These are phyloP conservation scores for Clamator glandarius DNA, from an alignment of 2,797 vertebrate species.

Conservation along the genomic window DNA sequence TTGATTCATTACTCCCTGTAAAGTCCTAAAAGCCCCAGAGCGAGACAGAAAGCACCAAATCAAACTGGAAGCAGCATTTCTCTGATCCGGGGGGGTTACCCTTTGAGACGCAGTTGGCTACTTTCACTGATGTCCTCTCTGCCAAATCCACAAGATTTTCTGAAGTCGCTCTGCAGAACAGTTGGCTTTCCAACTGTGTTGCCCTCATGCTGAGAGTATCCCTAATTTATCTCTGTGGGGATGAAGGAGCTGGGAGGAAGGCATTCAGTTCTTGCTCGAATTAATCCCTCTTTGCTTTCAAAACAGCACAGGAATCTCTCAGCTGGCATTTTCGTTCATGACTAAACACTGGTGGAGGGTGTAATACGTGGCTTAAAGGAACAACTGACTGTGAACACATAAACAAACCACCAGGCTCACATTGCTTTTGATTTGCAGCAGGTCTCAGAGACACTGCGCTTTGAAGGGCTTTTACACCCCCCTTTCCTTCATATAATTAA, in stretches of 20 bases:
- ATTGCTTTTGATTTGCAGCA: neutral
- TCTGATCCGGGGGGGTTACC: neutral
- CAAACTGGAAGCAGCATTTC: neutral
- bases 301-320: conserved; percentile 36
- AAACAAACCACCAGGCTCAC: neutral
- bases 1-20: neutral
- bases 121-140: neutral
- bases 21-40: conserved; percentile 4
- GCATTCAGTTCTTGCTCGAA: conserved; percentile 15
- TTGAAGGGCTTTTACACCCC: conserved; percentile 18
- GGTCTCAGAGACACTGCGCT: neutral
- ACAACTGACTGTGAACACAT: neutral
- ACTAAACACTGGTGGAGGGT: conserved; percentile 23
- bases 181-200: neutral
- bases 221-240: conserved; percentile 2
- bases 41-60: neutral
- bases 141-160: conserved; percentile 20
- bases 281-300: conserved; percentile 49
- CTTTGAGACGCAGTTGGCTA: neutral
- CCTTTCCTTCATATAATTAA: conserved; percentile 37
- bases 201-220: conserved; percentile 19
- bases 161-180: conserved; percentile 15
- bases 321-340: neutral
- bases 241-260: conserved; percentile 27
- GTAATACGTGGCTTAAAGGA: conserved; percentile 21